phyloP scores from a whole-genome alignment of 2,888 invertebrate genomes.

The Euproctis similis region DNA sequence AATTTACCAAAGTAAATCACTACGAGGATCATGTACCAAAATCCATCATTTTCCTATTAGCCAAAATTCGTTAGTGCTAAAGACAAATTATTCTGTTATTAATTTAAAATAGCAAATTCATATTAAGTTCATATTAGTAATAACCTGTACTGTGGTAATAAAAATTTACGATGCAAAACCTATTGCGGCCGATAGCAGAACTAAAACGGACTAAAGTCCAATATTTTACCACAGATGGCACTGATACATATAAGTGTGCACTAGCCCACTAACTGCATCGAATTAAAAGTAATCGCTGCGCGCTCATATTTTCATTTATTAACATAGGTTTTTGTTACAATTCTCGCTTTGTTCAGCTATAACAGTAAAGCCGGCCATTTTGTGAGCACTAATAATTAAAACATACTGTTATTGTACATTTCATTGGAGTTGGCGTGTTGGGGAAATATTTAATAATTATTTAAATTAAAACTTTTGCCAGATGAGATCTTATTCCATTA shows the following conservation, averaged over 20 bases:
- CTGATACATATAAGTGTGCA: slow-evolving; percentile 28
- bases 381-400: slow-evolving; percentile 40
- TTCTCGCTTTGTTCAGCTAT: slow-evolving; percentile 27
- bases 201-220: slow-evolving; percentile 39
- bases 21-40: too few relatives aligned
- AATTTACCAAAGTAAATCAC: too few relatives aligned
- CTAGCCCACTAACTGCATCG: slow-evolving; percentile 26
- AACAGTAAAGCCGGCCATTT: slow-evolving; percentile 25
- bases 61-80: too few relatives aligned
- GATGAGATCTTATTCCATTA: too few relatives aligned
- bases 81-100: too few relatives aligned
- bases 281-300: slow-evolving; percentile 42
- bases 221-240: slow-evolving; percentile 48
- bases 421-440: slow-evolving; percentile 36
- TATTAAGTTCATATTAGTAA: too few relatives aligned
- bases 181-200: slow-evolving; percentile 34
- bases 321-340: slow-evolving; percentile 25
- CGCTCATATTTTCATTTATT: slow-evolving; percentile 51
- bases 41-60: too few relatives aligned
- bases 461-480: too few relatives aligned
- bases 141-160: too few relatives aligned
- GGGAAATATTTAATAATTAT: too few relatives aligned
- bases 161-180: slow-evolving; percentile 33
- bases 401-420: slow-evolving; percentile 42
- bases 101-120: too few relatives aligned